These are phyloP conservation scores for Sesamia nonagrioides DNA, from an alignment of 1,140 invertebrate genomes.

Conservation along the genomic window DNA sequence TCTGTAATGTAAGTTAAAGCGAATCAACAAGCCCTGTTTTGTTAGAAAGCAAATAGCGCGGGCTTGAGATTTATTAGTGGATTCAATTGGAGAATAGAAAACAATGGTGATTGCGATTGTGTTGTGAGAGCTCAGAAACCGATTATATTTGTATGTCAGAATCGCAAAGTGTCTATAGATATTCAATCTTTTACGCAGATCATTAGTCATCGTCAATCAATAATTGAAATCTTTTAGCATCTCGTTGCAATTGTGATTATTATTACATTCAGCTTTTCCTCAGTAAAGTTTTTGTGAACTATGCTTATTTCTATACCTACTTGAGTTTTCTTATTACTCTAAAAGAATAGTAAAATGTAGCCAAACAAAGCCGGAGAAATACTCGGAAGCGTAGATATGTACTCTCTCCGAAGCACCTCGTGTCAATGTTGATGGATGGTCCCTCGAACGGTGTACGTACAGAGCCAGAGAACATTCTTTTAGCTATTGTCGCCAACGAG, in stretches of 20 bases:
- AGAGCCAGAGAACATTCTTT: slow-evolving; percentile 26
- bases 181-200: slow-evolving; percentile 2
- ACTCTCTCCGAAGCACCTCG: slow-evolving; percentile 16
- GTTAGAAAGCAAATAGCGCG: slow-evolving; percentile 25
- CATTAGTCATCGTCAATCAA: slow-evolving; percentile 36
- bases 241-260: background rate
- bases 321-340: background rate
- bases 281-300: background rate
- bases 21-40: slow-evolving; percentile 37
- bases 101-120: slow-evolving; percentile 29
- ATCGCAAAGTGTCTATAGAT: background rate
- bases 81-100: slow-evolving; percentile 12
- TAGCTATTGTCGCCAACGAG: slow-evolving; percentile 25
- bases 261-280: background rate
- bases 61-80: slow-evolving; percentile 6
- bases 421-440: slow-evolving; percentile 47
- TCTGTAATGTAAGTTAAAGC: slow-evolving; percentile 33
- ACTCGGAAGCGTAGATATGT: slow-evolving; percentile 24
- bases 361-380: slow-evolving; percentile 23
- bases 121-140: slow-evolving; percentile 21
- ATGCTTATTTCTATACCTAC: background rate
- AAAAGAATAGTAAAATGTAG: slow-evolving; percentile 10
- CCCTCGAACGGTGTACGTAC: background rate
- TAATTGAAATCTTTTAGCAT: background rate
- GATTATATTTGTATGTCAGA: slow-evolving; percentile 25